Evolutionary conservation across 2,888 invertebrate species (phyloP), one percentile per base, ranked within the genome.

Genomic region (Callinectes sapidus): DNA sequence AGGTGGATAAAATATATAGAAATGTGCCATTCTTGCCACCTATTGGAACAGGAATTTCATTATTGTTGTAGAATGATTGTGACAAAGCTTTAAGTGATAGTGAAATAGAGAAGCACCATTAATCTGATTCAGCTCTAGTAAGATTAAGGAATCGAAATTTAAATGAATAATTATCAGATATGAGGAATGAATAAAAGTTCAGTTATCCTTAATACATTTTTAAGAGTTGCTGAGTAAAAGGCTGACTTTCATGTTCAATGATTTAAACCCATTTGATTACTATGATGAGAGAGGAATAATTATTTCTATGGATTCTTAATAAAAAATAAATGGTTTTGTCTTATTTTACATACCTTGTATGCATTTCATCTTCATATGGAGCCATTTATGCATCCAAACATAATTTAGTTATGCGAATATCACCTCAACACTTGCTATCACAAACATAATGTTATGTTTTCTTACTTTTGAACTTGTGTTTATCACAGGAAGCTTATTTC

Each of bases 241-340:
- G 28, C 32, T 81, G 35, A 16, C 32, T 13, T 81, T 23, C 77
- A 81, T 32, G 77, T 81, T 81, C 77, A 81, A 28, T 81, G 32
- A 81, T 81, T 81, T 32, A 81, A 81, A 14, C 77, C 16, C 32
- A 32, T 35, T 35, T 81, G 77, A 81, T 81, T 81, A 32, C 5
- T 81, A 81, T 35, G 14, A 81, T 81, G 77, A 81, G 32, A 35
- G 77, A 32, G 35, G 77, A 35, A 81, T 81, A 32, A 81, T 81
- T 81, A 81, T 81, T 81, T 81, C 32, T 81, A 81, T 81, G 77
- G 77, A 81, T 81, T 81, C 77, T 81, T 81, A 81, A 81, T 81
- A 81, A 81, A 81, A 77, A 81, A 28, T 8, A 81, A 81, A 32
- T 81, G 77, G 14, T 35, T 14, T n/a, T 14, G 77, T 10, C 8